A percentile compares a stretch with the other conserved stretches of the same genome.
Conservation (phyloP, 2,113 vertebrate species). For the Desmodus rotundus region DNA sequence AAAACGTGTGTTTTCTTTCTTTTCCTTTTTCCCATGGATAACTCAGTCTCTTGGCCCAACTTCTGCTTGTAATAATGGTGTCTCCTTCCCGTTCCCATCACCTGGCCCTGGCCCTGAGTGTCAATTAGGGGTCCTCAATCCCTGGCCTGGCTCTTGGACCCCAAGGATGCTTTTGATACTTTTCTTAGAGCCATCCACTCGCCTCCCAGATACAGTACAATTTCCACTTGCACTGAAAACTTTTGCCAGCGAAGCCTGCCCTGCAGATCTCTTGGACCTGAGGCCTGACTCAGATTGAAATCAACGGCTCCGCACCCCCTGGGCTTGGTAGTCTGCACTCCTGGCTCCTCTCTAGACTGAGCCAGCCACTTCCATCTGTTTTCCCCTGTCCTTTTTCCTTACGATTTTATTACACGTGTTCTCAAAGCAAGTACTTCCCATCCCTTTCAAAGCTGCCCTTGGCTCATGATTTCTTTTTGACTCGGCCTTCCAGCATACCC, state of each 20-base stretch:
- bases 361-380: not conserved
- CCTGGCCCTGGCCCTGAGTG: not conserved
- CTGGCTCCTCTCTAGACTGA: not conserved
- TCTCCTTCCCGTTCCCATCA: not conserved
- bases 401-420: not conserved
- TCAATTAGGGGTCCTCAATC: not conserved
- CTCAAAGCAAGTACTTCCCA: not conserved
- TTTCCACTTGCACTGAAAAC: not conserved
- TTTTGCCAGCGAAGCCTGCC: not conserved
- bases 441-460: not conserved
- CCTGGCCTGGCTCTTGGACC: not conserved
- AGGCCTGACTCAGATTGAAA: not conserved
- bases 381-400: not conserved
- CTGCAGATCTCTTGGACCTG: not conserved
- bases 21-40: not conserved
- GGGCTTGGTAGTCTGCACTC: not conserved
- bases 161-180: not conserved
- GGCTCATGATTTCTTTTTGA: not conserved
- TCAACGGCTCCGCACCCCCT: not conserved
- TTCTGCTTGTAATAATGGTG: not conserved
- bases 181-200: not conserved
- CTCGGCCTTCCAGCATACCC: not conserved
- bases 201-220: not conserved
- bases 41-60: not conserved
- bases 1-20: not conserved